phyloP scores from a whole-genome alignment of 2,113 vertebrate genomes.

The Scatophagus argus region DNA sequence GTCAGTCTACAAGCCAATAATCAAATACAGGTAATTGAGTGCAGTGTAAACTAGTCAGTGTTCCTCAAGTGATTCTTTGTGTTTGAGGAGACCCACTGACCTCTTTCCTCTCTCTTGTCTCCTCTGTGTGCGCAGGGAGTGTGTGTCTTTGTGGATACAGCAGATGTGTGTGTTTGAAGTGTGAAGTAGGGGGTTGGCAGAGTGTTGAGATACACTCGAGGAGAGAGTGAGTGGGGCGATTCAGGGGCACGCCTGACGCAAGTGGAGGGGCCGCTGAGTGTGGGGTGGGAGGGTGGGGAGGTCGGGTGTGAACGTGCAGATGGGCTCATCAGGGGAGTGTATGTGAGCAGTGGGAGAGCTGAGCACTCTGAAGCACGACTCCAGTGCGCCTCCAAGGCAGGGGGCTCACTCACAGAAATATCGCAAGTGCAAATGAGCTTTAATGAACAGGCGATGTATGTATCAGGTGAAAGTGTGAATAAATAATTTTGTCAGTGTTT shows the following conservation, averaged over 20 bases:
- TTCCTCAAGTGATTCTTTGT: constrained; percentile 64
- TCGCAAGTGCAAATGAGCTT: constrained; percentile 62
- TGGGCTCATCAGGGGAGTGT: constrained; percentile 61
- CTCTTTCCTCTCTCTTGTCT: constrained; percentile 50
- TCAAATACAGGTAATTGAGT: constrained; percentile 76
- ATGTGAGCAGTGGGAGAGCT: constrained; percentile 55
- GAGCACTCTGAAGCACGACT: constrained; percentile 61
- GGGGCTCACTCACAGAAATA: constrained; percentile 53
- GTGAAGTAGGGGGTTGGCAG: constrained; percentile 47
- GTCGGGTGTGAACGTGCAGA: constrained; percentile 61
- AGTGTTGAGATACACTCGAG: constrained; percentile 62
- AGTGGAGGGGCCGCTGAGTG: constrained; percentile 47
- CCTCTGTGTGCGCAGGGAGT: not conserved
- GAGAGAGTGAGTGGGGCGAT: constrained; percentile 60
- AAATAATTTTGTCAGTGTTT: not conserved
- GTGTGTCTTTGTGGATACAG: constrained; percentile 1
- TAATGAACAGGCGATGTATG: constrained; percentile 26
- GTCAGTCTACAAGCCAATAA: constrained; percentile 61
- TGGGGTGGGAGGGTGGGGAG: not conserved
- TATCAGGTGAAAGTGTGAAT: constrained; percentile 28
- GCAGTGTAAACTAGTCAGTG: constrained; percentile 70
- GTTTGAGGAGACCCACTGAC: constrained; percentile 68
- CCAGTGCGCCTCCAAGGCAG: constrained; percentile 54
- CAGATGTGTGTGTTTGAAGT: constrained; percentile 58
- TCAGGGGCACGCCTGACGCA: constrained; percentile 69